These are phyloP conservation scores for Erebia ligea DNA, from an alignment of 2,888 invertebrate genomes.

Conservation along the genomic window DNA sequence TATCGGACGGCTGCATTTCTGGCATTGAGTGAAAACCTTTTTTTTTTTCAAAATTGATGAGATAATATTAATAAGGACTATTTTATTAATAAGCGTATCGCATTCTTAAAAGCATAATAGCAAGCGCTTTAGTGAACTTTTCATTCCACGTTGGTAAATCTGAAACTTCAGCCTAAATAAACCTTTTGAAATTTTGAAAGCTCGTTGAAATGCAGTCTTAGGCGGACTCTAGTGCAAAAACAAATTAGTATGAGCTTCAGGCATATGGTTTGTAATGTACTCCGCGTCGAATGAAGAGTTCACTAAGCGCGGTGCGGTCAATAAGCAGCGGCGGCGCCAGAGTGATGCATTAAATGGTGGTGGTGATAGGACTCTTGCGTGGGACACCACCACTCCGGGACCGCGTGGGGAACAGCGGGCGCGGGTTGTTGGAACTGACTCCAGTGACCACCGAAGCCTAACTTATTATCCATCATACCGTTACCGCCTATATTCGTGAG, in stretches of 20 bases:
- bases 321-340: conserved; percentile 89
- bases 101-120: conserved; percentile 54
- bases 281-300: conserved; percentile 75
- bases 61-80: conserved; percentile 57
- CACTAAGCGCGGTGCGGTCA: conserved; percentile 85
- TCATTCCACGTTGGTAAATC: conserved; percentile 67
- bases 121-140: conserved; percentile 77
- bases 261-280: conserved; percentile 25
- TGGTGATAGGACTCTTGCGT: conserved; percentile 82
- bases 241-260: conserved; percentile 25
- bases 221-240: conserved; percentile 25
- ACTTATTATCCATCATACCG: conserved; percentile 82
- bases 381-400: conserved; percentile 80
- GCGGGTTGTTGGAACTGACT: conserved; percentile 86
- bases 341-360: conserved; percentile 86
- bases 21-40: conserved; percentile 46
- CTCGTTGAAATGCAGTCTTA: conserved; percentile 27
- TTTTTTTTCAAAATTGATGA: conserved; percentile 57
- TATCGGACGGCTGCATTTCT: conserved; percentile 66
- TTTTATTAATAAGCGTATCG: conserved; percentile 74
- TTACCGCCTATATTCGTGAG: conserved; percentile 83
- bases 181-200: conserved; percentile 14
- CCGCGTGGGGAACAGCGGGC: conserved; percentile 84
- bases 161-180: conserved; percentile 20
- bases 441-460: conserved; percentile 89